Conservation (phyloP, 2,113 vertebrate species). For the Strix aluco region DNA sequence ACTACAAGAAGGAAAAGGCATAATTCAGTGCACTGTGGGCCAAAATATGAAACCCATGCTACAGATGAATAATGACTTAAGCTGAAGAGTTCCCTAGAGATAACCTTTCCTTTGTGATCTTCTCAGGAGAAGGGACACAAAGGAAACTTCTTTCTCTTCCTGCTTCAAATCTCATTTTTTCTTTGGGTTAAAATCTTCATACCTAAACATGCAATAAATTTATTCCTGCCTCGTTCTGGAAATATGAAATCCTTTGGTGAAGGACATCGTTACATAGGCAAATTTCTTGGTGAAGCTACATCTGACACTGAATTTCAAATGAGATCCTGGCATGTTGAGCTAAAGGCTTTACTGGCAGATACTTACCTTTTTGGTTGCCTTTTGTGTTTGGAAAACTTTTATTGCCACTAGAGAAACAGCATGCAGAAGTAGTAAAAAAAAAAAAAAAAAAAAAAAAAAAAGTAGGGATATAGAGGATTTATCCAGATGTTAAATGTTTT, state of each 20-base stretch:
- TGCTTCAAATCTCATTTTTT: background rate
- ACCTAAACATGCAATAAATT: background rate
- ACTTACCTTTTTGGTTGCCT: background rate
- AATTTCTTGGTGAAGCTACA: background rate
- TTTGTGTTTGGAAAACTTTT: background rate
- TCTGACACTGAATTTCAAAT: background rate
- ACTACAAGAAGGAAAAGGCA: background rate
- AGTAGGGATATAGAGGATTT: background rate
- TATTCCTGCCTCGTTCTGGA: background rate
- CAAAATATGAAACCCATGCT: background rate
- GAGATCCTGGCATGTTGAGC: background rate
- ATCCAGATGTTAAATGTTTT: background rate
- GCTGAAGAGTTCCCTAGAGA: background rate
- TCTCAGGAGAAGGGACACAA: background rate
- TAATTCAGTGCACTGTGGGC: background rate
- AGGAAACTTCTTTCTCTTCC: background rate
- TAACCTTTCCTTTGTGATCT: background rate
- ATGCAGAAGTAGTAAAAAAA: background rate
- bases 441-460: too few relatives aligned
- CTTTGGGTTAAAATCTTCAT: background rate
- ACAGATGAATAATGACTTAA: background rate
- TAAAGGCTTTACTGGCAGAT: background rate
- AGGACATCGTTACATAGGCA: background rate
- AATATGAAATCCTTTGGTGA: background rate
- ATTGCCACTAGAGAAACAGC: background rate